These are phyloP conservation scores for Epistrophella euchroma DNA, from an alignment of 2,888 invertebrate genomes.

Conservation along the genomic window DNA sequence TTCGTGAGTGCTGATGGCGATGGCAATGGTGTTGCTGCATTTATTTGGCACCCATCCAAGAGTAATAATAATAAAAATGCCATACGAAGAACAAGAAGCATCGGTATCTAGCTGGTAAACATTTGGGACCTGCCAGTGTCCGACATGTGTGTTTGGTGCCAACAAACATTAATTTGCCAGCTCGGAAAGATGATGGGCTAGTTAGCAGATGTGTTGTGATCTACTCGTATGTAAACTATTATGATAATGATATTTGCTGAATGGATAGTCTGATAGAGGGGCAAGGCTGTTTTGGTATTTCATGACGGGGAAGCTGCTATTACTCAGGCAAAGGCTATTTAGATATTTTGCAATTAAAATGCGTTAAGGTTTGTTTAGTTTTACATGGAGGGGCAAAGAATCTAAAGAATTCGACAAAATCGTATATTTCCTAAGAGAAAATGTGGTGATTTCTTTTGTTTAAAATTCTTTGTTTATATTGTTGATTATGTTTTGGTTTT, in stretches of 20 bases:
- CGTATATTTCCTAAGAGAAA: background rate
- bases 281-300: slow-evolving; percentile 3
- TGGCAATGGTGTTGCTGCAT: slow-evolving; percentile 42
- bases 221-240: slow-evolving; percentile 31
- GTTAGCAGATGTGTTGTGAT: slow-evolving; percentile 56
- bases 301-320: background rate
- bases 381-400: background rate
- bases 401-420: background rate
- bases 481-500: background rate
- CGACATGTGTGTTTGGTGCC: slow-evolving; percentile 70
- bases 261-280: slow-evolving; percentile 45
- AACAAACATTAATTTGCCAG: slow-evolving; percentile 70
- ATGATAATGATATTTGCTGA: slow-evolving; percentile 57
- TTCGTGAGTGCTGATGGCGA: slow-evolving; percentile 11
- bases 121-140: slow-evolving; percentile 56
- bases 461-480: background rate
- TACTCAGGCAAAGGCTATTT: background rate
- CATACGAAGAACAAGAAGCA: slow-evolving; percentile 45
- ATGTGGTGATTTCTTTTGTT: background rate
- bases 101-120: slow-evolving; percentile 41
- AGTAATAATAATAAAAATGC: slow-evolving; percentile 64
- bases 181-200: slow-evolving; percentile 65
- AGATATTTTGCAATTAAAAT: slow-evolving; percentile 36
- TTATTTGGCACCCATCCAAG: slow-evolving; percentile 70
- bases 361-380: slow-evolving; percentile 6